phyloP scores from a whole-genome alignment of 2,113 vertebrate genomes.

The Sphaerodactylus townsendi region DNA sequence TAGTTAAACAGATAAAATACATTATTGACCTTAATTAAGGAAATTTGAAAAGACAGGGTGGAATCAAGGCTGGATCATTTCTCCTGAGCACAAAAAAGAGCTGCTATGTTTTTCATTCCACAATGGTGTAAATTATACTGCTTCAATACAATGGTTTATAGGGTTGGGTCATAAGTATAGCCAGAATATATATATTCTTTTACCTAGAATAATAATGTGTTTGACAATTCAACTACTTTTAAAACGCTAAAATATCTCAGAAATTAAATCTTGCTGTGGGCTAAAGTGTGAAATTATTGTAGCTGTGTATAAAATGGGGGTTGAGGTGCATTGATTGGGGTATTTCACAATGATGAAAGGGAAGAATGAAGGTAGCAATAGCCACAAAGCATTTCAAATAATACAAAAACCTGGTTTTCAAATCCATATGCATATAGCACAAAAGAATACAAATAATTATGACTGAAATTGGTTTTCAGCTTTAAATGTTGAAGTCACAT shows the following conservation, averaged over 20 bases:
- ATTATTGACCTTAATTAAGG: background rate
- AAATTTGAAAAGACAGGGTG: background rate
- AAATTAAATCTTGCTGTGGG: background rate
- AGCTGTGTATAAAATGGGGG: background rate
- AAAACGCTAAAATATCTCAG: background rate
- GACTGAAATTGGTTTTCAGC: conserved; percentile 28
- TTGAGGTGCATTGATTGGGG: background rate
- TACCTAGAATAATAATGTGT: background rate
- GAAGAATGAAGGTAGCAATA: background rate
- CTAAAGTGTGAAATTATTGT: background rate
- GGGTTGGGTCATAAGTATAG: background rate
- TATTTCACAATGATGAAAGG: background rate
- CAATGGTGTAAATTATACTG: background rate
- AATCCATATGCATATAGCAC: background rate
- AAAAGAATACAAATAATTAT: conserved; percentile 16
- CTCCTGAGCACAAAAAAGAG: too few relatives aligned
- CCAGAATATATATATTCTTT: too few relatives aligned
- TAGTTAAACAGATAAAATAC: too few relatives aligned
- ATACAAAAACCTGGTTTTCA: background rate
- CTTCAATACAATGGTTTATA: background rate
- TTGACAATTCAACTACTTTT: background rate
- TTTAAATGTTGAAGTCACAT: conserved; percentile 42
- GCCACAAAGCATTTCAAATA: background rate
- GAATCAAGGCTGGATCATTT: too few relatives aligned
- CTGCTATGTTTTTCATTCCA: background rate